Evolutionary conservation across 2,113 vertebrate species (phyloP), one percentile per base, ranked within the genome.

Genomic region (Australoheros scitulus): DNA sequence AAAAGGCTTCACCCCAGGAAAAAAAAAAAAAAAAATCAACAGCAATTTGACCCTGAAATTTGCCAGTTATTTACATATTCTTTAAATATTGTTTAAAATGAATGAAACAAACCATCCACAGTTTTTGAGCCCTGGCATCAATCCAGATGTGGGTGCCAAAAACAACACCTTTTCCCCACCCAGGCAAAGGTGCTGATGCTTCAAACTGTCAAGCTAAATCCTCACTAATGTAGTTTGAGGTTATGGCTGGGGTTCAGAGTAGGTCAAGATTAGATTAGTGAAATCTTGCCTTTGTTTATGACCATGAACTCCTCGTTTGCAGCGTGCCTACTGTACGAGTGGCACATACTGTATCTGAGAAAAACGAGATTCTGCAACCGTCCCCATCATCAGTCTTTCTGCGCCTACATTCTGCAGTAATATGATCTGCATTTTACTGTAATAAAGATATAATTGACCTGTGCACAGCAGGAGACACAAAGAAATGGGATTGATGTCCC

Each of bases 391-490:
- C 85, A 75, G 61, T 94, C 91, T 93, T 88, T 79, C 83, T 76
- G 75, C 18, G 22, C 89, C 70, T 79, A 79, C 84, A 81, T 87
- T 72, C 61, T 68, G 83, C 77, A 75, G 79, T 86, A 89, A 94
- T 92, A 91, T 74, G 72, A 93, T 88, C 86, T 86, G 77, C 88
- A 85, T 94, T 93, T 94, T 91, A 82, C 86, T 82, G 82, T 90
- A 93, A 95, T 92, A 93, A 87, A 91, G 87, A 88, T 87, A 92
- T 95, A 95, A 95, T 95, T 93, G 94, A 94, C 93, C 93, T 24
- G 76, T 82, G 87, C 90, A 47, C 87, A 82, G 83, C 87, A 60
- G 89, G 92, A 92, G 91, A 88, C 22, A 41, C 11, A 52, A 76
- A 88, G 64, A 92, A 93, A 92, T 83, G 80, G 88, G 90, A 94